Percentiles rank a stretch among this genome's conserved stretches.
These are phyloP conservation scores for Brachionus manjavacas DNA, from an alignment of 1,140 invertebrate genomes.

Conservation along the genomic window DNA sequence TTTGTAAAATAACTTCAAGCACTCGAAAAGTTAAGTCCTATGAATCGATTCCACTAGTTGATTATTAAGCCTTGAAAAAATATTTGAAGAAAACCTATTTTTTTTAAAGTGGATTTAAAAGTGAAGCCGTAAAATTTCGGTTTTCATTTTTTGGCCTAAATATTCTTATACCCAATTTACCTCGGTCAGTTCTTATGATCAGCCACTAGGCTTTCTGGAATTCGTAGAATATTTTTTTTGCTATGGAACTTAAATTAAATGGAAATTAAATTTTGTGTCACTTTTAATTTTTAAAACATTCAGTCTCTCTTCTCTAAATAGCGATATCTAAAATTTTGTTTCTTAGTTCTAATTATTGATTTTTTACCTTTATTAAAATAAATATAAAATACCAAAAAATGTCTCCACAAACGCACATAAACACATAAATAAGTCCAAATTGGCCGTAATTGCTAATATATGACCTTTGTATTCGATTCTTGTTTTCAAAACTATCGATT, in stretches of 20 bases:
- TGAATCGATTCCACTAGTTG: background rate
- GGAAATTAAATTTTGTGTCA: background rate
- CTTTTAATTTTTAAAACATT: background rate
- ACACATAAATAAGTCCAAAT: background rate
- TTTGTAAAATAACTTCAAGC: background rate
- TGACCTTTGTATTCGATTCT: constrained; percentile 27
- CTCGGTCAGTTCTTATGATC: background rate
- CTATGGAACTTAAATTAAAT: background rate
- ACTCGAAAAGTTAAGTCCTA: background rate
- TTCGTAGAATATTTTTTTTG: background rate
- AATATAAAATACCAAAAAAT: background rate
- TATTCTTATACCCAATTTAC: background rate
- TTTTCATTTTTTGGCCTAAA: background rate
- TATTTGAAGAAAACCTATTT: background rate
- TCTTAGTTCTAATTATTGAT: background rate
- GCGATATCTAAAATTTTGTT: background rate
- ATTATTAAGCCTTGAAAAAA: background rate
- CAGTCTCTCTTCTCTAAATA: background rate
- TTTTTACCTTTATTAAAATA: background rate
- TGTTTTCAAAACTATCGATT: constrained; percentile 6
- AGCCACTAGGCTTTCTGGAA: background rate
- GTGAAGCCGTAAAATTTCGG: background rate
- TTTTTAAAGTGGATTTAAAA: background rate
- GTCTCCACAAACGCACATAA: background rate
- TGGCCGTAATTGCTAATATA: constrained; percentile 10